These are phyloP conservation scores for Colossoma macropomum DNA, from an alignment of 2,113 vertebrate genomes.

Conservation along the genomic window DNA sequence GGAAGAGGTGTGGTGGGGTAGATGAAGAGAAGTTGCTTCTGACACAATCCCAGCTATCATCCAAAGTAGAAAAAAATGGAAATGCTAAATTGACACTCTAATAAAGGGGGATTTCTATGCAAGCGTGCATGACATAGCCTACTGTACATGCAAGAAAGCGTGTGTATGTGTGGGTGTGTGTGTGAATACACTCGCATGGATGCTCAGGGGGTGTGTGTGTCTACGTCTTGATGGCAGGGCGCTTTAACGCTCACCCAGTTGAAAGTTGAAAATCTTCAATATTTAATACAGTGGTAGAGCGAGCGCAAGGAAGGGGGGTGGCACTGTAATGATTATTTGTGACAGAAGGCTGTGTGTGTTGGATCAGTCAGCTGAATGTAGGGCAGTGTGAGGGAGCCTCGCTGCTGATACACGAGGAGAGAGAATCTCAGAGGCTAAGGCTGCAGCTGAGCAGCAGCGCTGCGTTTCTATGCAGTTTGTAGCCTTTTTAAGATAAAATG, in stretches of 20 bases:
- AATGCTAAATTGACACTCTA: slow-evolving; percentile 51
- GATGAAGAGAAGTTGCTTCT: slow-evolving; percentile 28
- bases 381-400: slow-evolving; percentile 56
- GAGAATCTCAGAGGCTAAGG: slow-evolving; percentile 20
- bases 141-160: slow-evolving; percentile 3
- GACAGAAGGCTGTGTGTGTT: slow-evolving; percentile 57
- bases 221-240: slow-evolving; percentile 57
- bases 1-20: slow-evolving; percentile 4
- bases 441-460: slow-evolving; percentile 33
- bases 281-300: slow-evolving; percentile 60
- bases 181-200: slow-evolving; percentile 35
- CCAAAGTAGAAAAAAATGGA: slow-evolving; percentile 23
- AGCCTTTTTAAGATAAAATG: background rate
- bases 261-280: slow-evolving; percentile 67
- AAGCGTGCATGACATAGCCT: slow-evolving; percentile 28
- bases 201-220: slow-evolving; percentile 1
- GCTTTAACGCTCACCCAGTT: slow-evolving; percentile 58
- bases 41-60: slow-evolving; percentile 30
- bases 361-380: slow-evolving; percentile 64
- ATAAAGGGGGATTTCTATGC: slow-evolving; percentile 50
- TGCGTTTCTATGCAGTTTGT: slow-evolving; percentile 27
- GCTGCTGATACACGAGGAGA: slow-evolving; percentile 14
- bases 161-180: slow-evolving; percentile 7
- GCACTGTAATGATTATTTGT: slow-evolving; percentile 58
- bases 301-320: slow-evolving; percentile 16